Conservation (phyloP, 1,140 invertebrate species). For the Piezodorus guildinii region DNA sequence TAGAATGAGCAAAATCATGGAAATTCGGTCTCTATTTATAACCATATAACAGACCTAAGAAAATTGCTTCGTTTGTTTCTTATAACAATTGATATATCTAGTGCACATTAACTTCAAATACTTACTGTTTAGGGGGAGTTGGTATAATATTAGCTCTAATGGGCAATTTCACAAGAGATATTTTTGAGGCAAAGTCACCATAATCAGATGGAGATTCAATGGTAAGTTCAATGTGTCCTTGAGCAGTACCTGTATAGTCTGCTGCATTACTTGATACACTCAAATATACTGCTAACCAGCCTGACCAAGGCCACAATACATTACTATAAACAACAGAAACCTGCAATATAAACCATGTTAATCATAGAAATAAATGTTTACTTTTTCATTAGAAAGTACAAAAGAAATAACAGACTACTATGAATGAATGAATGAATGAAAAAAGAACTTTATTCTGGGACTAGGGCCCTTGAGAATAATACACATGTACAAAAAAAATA, state of each 20-base stretch:
- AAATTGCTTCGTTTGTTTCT: too few species aligned
- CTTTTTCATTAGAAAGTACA: background rate
- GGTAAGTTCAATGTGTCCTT: slow-evolving; percentile 74
- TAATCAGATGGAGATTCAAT: slow-evolving; percentile 68
- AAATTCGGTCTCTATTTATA: too few species aligned
- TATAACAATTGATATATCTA: too few species aligned
- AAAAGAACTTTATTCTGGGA: too few species aligned
- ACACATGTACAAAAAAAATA: too few species aligned
- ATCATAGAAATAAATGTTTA: too few species aligned
- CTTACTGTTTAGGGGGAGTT: slow-evolving; percentile 54
- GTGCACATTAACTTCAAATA: too few species aligned
- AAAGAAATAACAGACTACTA: background rate
- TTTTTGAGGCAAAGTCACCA: slow-evolving; percentile 47
- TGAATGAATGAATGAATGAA: too few species aligned
- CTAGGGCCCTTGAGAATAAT: too few species aligned
- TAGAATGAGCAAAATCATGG: too few species aligned
- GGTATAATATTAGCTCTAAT: slow-evolving; percentile 60
- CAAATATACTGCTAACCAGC: slow-evolving; percentile 71
- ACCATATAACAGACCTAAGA: too few species aligned
- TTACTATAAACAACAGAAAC: slow-evolving; percentile 66
- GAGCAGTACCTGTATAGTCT: slow-evolving; percentile 63
- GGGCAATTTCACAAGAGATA: slow-evolving; percentile 64
- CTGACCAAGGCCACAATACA: slow-evolving; percentile 92
- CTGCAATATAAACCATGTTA: slow-evolving; percentile 39
- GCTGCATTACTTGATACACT: slow-evolving; percentile 50